Evolutionary conservation across 1,140 invertebrate genomes (phyloP), one percentile per base, ranked within the genome.

Genomic region (Thaumetopoea pityocampa): DNA sequence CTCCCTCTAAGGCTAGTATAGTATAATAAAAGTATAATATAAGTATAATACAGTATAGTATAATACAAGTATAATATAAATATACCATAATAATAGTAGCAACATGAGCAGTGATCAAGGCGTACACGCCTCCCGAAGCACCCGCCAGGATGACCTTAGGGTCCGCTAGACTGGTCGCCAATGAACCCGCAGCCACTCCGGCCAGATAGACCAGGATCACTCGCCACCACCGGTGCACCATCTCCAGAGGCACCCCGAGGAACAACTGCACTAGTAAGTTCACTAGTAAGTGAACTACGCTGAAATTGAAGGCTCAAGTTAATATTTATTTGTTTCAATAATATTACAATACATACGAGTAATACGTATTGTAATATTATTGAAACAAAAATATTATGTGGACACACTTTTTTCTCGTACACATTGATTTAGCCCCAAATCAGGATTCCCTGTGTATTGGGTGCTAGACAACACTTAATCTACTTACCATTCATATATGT

Each of bases 41-140:
- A n/a, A n/a, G n/a, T n/a, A n/a, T n/a, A n/a, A n/a, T n/a, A n/a
- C n/a, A n/a, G n/a, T n/a, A n/a, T n/a, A n/a, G n/a, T 45, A 41
- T 42, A 34, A 33, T 1, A 10, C 6, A 20, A 42, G 5, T 4
- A 23, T 2, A 12, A 38, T 10, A 56, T 22, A 18, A 26, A 35
- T 16, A 24, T 78, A 95, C 94, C 90, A 98, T 92, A 48, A 98
- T 90, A 20, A 99, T 94, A 10, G 95, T 97, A 7, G 98, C 95
- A 24, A 99, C 88, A 71, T 99, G 97, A 6, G 97, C 97, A 0
- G 97, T 93, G 10, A 99, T 95, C 3, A 99, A 64, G 3, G 97
- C 95, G 79, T 99, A 99, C 0, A 98, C 97, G 0, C 97, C 98
- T 5, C 96, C 97, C 20, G 96, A 98, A 4, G 98, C 97, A 11